phyloP scores from a whole-genome alignment of 2,888 invertebrate species.

The Myathropa florea region DNA sequence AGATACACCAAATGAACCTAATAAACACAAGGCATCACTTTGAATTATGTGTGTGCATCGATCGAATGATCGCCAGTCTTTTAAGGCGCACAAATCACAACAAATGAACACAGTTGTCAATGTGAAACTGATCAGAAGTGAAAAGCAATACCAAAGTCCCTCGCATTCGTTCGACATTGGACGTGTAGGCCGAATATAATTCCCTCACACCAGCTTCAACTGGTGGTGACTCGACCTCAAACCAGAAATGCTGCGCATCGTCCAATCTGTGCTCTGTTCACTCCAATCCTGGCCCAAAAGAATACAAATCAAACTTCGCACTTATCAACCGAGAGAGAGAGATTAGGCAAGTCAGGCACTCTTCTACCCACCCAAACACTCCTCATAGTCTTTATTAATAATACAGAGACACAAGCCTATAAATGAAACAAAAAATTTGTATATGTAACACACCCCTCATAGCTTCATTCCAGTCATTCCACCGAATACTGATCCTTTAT shows the following conservation, averaged over 20 bases:
- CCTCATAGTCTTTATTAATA: conserved; percentile 27
- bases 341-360: conserved; percentile 28
- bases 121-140: conserved; percentile 32
- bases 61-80: conserved; percentile 3
- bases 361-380: neutral
- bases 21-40: conserved; percentile 33
- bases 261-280: conserved; percentile 4
- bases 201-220: conserved; percentile 60
- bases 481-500: conserved; percentile 76
- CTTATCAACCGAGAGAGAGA: conserved; percentile 39
- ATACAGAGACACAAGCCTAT: conserved; percentile 30
- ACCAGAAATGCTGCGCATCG: conserved; percentile 34
- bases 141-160: conserved; percentile 22
- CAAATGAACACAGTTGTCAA: conserved; percentile 28
- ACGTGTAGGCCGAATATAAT: conserved; percentile 31
- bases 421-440: neutral
- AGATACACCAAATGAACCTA: conserved; percentile 51
- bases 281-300: conserved; percentile 32
- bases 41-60: conserved; percentile 21
- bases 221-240: conserved; percentile 35
- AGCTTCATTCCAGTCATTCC: conserved; percentile 62
- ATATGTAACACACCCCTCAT: neutral
- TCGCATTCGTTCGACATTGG: neutral
- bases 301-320: conserved; percentile 33
- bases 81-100: conserved; percentile 15